Evolutionary conservation across 2,888 invertebrate species (phyloP), one percentile per base, ranked within the genome.

Genomic region (Calameuta idolon): DNA sequence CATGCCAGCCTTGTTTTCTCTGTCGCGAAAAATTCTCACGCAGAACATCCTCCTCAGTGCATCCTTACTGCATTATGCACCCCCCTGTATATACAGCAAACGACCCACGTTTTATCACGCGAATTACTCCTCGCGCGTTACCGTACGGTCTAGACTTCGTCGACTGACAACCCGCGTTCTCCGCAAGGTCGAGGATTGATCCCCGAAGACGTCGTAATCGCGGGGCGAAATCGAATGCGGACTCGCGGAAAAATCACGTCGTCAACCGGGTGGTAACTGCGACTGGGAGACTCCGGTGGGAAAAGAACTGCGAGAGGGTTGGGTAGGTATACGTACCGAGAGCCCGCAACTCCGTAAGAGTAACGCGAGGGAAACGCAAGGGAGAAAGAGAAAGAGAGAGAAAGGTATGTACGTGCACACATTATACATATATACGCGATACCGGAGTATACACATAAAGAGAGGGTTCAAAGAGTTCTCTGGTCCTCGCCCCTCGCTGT

Each of bases 391-490:
- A 37, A 34, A 12, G 69, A 69, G 77, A 69, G 11, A 79, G n/a
- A 73, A 37, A 34, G 12, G 40, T 69, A 30, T 15, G n/a, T 76
- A 40, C 37, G n/a, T 76, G 34, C 37, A 40, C 12, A n/a, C 76
- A 55, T 79, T 55, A 5, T 35, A 35, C 23, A 55, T 35, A 12
- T 55, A 55, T 5, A 55, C 55, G 23, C 0, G 0, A 2, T 23
- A 55, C 9, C 23, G 55, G 5, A 23, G 55, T 15, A 9, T 9
- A 55, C 9, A 23, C 9, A 23, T 55, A 55, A 23, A 80, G 80
- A 79, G 75, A 81, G 85, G 87, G 85, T 86, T 88, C 86, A 86
- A 88, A 88, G 87, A 85, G 85, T 86, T 82, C 83, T 82, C 83
- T 82, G 82, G 81, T 79, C 82, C 81, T 83, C 77, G 82, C 81